Conservation (phyloP, 2,113 vertebrate genomes). For the Porphyrio hochstetteri region DNA sequence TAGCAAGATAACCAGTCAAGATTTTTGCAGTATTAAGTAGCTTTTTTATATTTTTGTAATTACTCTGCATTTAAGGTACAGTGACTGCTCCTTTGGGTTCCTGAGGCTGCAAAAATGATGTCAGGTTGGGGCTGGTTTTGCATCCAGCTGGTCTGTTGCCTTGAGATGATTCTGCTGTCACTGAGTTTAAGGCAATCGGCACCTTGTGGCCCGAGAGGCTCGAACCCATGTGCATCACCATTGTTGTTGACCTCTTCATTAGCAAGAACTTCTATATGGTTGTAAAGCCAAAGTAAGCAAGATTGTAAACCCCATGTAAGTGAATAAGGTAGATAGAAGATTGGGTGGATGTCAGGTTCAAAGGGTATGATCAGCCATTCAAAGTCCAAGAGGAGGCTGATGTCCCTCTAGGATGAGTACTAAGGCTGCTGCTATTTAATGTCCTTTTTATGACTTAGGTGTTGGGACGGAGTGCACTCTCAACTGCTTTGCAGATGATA, state of each 20-base stretch:
- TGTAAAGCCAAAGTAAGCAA: neutral
- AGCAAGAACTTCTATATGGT: neutral
- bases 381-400: neutral
- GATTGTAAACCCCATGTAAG: fast-evolving
- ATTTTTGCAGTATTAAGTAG: neutral
- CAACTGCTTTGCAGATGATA: neutral
- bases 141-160: neutral
- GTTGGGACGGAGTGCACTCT: neutral
- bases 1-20: neutral
- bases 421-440: neutral
- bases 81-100: neutral
- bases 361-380: neutral
- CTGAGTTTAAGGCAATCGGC: neutral
- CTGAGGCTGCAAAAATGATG: neutral
- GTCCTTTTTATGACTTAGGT: neutral
- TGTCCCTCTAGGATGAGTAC: neutral
- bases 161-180: neutral
- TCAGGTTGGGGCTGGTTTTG: neutral
- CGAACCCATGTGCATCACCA: neutral
- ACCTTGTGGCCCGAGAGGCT: neutral
- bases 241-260: neutral
- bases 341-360: neutral
- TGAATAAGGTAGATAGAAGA: neutral
- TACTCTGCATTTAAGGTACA: neutral
- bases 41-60: neutral